Base-by-base conservation (phyloP, 2,888 invertebrate species). In the Falcaria lacertinaria region DNA sequence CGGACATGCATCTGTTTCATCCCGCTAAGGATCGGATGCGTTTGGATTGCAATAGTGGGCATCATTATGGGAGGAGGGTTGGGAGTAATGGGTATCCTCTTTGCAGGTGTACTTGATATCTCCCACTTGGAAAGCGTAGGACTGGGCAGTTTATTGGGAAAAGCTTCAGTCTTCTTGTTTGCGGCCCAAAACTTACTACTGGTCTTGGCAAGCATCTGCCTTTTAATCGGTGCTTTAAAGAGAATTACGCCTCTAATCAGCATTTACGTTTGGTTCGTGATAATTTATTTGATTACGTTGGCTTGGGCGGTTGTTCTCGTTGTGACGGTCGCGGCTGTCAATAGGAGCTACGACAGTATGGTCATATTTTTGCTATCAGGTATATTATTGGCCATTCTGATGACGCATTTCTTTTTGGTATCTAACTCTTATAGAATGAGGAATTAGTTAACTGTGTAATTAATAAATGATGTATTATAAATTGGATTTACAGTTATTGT, bases 361-460 rank as follows among this genome's bases (percentile, higher is more conserved):
- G 34, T 41, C 0, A 41, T 41, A 34, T 41, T 41, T 41, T 15
- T 41, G 7, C 13, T 41, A n/a, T 15, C 41, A 16, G 41, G 41
- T 28, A 34, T 41, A 7, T 15, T 34, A 15, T 15, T 41, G 25
- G 22, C 40, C 11, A 45, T 45, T 8, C 42, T 45, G 8, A 39
- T 40, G 36, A 33, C 15, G 7, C 40, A 45, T 45, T 45, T 45
- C 28, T 45, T 42, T 37, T 19, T 45, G 17, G 45, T 45, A 5
- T 14, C 45, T 4, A 45, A 45, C 14, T 45, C 45, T 1, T 45
- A 34, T 42, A 45, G 45, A 25, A 45, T 45, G 14, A 19, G 40
- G 33, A 37, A 36, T 5, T 13, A 28, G 28, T n/a, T n/a, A n/a
- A n/a, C n/a, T n/a, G n/a, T n/a, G n/a, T n/a, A n/a, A n/a, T n/a